Percentiles rank a stretch among this genome's conserved stretches.
Evolutionary conservation across 92 coral and sea anemone genomes (phyloP).

Genomic region (Epizoanthus fatuus): DNA sequence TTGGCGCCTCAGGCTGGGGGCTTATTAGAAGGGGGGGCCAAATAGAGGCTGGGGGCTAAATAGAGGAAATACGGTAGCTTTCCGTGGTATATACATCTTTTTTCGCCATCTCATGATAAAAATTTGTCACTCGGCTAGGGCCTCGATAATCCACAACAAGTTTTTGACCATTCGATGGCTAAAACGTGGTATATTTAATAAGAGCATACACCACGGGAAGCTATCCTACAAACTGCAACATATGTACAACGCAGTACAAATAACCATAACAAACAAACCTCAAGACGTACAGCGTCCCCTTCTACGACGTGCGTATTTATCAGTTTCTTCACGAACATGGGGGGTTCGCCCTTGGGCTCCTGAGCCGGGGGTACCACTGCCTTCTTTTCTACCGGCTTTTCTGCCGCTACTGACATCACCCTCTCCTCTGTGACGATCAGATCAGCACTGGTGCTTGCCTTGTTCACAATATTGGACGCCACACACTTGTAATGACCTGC

Average conservation of each 20-base stretch:
- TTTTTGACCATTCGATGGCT: too few relatives aligned
- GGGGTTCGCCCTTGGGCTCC: constrained; percentile 65
- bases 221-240: not conserved
- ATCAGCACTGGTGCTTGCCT: constrained; percentile 82
- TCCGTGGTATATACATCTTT: too few relatives aligned
- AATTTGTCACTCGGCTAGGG: too few relatives aligned
- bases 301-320: constrained; percentile 68
- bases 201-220: too few relatives aligned
- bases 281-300: constrained; percentile 81
- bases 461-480: constrained; percentile 83
- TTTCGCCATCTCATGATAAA: too few relatives aligned
- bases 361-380: constrained; percentile 48
- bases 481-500: constrained; percentile 93
- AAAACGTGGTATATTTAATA: too few relatives aligned
- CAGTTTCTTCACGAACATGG: constrained; percentile 76
- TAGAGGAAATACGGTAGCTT: too few relatives aligned
- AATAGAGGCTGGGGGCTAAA: too few relatives aligned
- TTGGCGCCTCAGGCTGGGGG: too few relatives aligned
- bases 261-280: constrained; percentile 51
- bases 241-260: not conserved
- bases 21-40: too few relatives aligned
- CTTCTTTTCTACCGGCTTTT: constrained; percentile 9
- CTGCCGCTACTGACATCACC: constrained; percentile 46
- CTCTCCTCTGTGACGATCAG: constrained; percentile 76
- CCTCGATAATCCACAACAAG: too few relatives aligned